Evolutionary conservation across 2,797 vertebrate genomes (phyloP), one percentile per base, ranked within the genome.

Genomic region (Cercopithecus hamlyni): DNA sequence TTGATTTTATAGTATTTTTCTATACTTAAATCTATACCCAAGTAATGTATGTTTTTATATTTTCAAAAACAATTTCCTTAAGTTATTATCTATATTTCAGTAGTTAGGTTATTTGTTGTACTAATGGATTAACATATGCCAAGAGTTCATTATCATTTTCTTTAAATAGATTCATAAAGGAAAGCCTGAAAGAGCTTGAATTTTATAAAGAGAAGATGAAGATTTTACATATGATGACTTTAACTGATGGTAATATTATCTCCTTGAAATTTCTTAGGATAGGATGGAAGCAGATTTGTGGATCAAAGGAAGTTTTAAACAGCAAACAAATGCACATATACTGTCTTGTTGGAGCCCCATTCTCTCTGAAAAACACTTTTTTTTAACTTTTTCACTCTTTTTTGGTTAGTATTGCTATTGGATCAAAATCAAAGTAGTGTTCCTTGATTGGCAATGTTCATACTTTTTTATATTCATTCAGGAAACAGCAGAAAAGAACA

Each of bases 151-250:
- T 94, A 94, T 79, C 20, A 14, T 94, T 91, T 93, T 58, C n/a
- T 95, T 92, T 95, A 81, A 94, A 77, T 83, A 94, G 36, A 48
- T 79, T 86, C 50, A 82, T 20, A 61, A 88, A 72, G 12, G 22
- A 80, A 90, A 22, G 1, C 19, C 70, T 77, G 1, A 87, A 83
- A 91, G 36, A 92, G 17, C 15, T 92, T 76, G 48, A 92, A 11
- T 95, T 88, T 91, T 67, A 52, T 90, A 22, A 91, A 85, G 43
- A 83, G 64, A 92, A 90, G 58, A 90, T 92, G 45, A 96, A 91
- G 73, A 57, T 45, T 76, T 94, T 93, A 43, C 36, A 55, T 75
- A 24, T 48, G 13, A 58, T 81, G 45, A 90, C 79, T 64, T 81
- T 76, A 55, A 85, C 19, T 48, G 84, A 45, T 61, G 22, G 77